Base-by-base conservation (phyloP, 2,797 vertebrate genomes). In the Rhodeus uyekii region DNA sequence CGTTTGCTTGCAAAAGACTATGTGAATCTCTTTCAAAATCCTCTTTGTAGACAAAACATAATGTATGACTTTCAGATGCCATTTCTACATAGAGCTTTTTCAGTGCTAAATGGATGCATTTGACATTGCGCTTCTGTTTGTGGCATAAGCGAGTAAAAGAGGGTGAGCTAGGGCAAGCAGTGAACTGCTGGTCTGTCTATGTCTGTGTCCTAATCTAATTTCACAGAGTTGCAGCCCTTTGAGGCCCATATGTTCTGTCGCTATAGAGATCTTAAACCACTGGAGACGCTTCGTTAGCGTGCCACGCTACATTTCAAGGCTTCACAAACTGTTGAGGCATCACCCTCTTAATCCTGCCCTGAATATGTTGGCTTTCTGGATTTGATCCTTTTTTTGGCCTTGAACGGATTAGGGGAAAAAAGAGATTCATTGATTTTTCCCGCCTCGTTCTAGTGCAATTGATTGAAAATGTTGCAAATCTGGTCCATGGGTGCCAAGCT, bases 141-240 rank as follows among this genome's bases (percentile, higher is more conserved):
- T 36, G 60, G 24, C 42, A 75, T n/a, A 10, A 39, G 18, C 1
- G 12, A 44, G 63, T 32, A 76, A 68, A 82, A 76, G 32, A 32
- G 48, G 61, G 36, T 69, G 55, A 78, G 76, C 68, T 75, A 32
- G 65, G 83, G 77, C 82, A 75, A 81, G 61, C 73, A 32, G 69
- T 60, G 32, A 83, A 83, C 64, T 55, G 72, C 64, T 79, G 83
- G 44, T 69, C 76, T 86, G 83, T 78, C 83, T 83, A 90, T 87
- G 85, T 88, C 80, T 85, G 91, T 87, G 83, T 87, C 88, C 88
- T 93, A 94, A 93, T 93, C 92, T 89, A 86, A 83, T 93, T 92
- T 92, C 91, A 93, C 89, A 92, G 87, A 81, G 87, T 83, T 82
- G 64, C 87, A 89, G 88, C 90, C 91, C 91, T 91, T 85, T 90